Evolutionary conservation across 2,888 invertebrate species (phyloP), one percentile per base, ranked within the genome.

Genomic region (Criorhina ranunculi): DNA sequence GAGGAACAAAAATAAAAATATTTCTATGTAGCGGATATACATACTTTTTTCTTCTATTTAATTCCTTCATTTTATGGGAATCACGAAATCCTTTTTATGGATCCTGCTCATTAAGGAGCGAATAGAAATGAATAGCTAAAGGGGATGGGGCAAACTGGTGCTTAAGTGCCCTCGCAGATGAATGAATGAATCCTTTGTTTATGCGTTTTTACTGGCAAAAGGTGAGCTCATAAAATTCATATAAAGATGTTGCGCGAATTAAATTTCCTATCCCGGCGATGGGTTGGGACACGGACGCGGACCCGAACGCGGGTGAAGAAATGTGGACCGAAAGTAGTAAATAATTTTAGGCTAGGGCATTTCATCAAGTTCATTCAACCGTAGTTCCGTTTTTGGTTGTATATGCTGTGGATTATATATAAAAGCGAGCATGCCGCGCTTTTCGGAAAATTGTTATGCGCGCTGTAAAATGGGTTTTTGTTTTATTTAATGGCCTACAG

Each of bases 81-180:
- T 83, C 78, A 78, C 78, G 83, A 75, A 83, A 59, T 78, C 70
- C 60, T 64, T 81, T 69, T 79, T 79, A 83, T 79, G 51, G 73
- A 79, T 64, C 67, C 51, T 49, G 66, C 73, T 83, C 78, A 83
- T 73, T 73, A 83, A 51, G 66, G 35, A 73, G 33, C 35, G 44
- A 67, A 62, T 53, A 57, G 70, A 59, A 72, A 60, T 77, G 60
- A 82, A 77, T 77, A 12, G 55, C 17, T 24, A 37, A 35, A 7
- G 19, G 31, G 44, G 29, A 11, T 29, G 53, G 35, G 12, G 12
- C 6, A 12, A n/a, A 19, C 9, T 12, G 15, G 42, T 17, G 8
- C 8, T 31, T 12, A 7, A 5, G 53, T 17, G 29, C 29, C 5
- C 37, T 44, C 42, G 11, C 12, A 46, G 31, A 49, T 57, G 75